Evolutionary conservation across 2,113 vertebrate species (phyloP), one percentile per base, ranked within the genome.

Genomic region (Patagioenas fasciata): DNA sequence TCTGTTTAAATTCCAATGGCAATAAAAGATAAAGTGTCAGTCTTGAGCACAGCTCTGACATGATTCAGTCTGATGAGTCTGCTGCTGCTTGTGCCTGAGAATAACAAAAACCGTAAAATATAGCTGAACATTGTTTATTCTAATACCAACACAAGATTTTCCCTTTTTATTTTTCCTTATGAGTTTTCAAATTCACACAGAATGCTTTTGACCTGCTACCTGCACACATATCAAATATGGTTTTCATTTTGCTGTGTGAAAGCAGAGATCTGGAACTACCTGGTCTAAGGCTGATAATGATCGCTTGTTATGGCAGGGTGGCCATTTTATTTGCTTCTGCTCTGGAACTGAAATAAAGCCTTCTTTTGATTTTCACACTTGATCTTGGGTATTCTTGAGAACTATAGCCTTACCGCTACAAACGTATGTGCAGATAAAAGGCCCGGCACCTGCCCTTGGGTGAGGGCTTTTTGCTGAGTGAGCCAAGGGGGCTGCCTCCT

Each of bases 101-200:
- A 92, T 74, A 86, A 81, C 31, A 79, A 40, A 74, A 79, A 56
- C 90, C 69, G 65, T 87, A 93, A 89, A 89, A 95, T 54, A 66
- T 3, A 89, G 62, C 34, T 90, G 70, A 91, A 44, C 44, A 23
- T 11, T 80, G 26, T 79, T 94, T 94, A 56, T 93, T 88, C 34
- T 90, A 79, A 93, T 69, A 38, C 21, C 57, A 84, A 57, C 34
- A 78, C 15, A 65, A 47, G 13, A 40, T 61, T 74, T 86, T 5
- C 15, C 10, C 5, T 8, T 23, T 32, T 53, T 48, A 57, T 50
- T 51, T 42, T 36, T n/a, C 5, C 28, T 77, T 38, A 19, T 8
- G 58, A 72, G 18, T 54, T 89, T 88, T 89, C 67, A 54, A 7
- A 34, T 69, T 81, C 71, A 58, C 34, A 80, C 14, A 20, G 47